These are phyloP conservation scores for Taphrorychus bicolor DNA, from an alignment of 2,888 invertebrate genomes.

Conservation along the genomic window DNA sequence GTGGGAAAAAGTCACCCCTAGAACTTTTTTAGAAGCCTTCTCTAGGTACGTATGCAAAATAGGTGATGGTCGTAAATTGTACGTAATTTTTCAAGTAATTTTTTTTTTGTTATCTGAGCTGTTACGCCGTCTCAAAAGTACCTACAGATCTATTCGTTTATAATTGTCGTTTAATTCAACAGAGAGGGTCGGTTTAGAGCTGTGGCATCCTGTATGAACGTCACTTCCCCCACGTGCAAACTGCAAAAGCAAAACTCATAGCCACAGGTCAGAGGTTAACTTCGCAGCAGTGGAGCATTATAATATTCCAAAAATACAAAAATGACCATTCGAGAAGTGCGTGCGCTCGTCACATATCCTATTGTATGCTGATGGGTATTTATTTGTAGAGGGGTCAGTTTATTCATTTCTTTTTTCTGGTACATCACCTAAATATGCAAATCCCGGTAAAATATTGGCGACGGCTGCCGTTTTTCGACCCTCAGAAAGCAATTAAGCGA, in stretches of 20 bases:
- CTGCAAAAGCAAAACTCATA: no score
- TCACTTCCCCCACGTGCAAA: background rate
- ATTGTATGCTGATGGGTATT: slow-evolving; percentile 41
- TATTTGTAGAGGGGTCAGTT: slow-evolving; percentile 42
- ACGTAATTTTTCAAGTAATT: slow-evolving; percentile 54
- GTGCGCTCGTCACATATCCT: slow-evolving; percentile 27
- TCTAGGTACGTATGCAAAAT: slow-evolving; percentile 42
- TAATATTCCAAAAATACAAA: slow-evolving; percentile 38
- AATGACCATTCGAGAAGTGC: slow-evolving; percentile 38
- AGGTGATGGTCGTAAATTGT: slow-evolving; percentile 51
- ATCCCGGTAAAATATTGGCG: slow-evolving; percentile 37
- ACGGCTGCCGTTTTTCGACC: slow-evolving; percentile 33
- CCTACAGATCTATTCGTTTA: slow-evolving; percentile 47
- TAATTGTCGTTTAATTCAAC: background rate
- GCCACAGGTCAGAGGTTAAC: slow-evolving; percentile 39
- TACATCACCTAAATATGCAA: slow-evolving; percentile 37
- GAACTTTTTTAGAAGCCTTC: slow-evolving; percentile 45
- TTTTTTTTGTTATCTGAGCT: slow-evolving; percentile 37
- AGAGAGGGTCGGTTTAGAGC: background rate
- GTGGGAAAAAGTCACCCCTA: slow-evolving; percentile 51
- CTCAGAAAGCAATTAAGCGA: slow-evolving; percentile 36
- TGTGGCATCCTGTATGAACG: background rate
- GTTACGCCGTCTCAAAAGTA: slow-evolving; percentile 2
- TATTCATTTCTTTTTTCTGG: slow-evolving; percentile 36
- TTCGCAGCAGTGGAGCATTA: slow-evolving; percentile 27